These are phyloP conservation scores for Zophobas atratus DNA, from an alignment of 1,140 invertebrate genomes.

Conservation along the genomic window DNA sequence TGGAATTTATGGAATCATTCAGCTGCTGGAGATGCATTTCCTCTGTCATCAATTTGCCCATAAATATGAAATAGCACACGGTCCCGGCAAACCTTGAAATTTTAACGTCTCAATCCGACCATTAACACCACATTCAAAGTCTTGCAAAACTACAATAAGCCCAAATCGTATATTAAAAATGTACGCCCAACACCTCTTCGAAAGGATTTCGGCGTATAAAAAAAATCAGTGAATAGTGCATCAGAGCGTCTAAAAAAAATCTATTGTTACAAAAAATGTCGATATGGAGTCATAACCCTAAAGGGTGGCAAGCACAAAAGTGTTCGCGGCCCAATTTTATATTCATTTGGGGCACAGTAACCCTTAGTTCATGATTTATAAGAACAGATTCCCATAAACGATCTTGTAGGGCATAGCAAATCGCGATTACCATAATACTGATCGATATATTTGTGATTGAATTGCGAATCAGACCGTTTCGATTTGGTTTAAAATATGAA, in stretches of 20 bases:
- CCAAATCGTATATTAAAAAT: constrained; percentile 49
- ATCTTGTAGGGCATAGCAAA: constrained; percentile 43
- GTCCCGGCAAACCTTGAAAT: constrained; percentile 30
- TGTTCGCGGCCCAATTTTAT: constrained; percentile 43
- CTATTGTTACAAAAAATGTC: constrained; percentile 37
- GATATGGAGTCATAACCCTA: constrained; percentile 45
- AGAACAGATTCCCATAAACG: constrained; percentile 46
- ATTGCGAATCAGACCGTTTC: constrained; percentile 48
- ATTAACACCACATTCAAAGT: constrained; percentile 46
- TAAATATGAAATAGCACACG: constrained; percentile 41
- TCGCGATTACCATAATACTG: constrained; percentile 48
- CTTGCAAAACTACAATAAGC: constrained; percentile 31
- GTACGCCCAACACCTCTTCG: constrained; percentile 46
- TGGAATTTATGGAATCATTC: constrained; percentile 30
- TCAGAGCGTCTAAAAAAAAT: constrained; percentile 34
- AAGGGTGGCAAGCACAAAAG: constrained; percentile 39
- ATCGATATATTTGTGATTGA: constrained; percentile 49
- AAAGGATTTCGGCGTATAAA: constrained; percentile 38
- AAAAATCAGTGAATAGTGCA: constrained; percentile 38
- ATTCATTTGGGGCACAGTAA: constrained; percentile 45
- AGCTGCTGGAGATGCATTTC: constrained; percentile 38
- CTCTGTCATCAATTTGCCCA: constrained; percentile 37
- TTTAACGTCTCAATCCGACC: constrained; percentile 43
- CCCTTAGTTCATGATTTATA: constrained; percentile 43
- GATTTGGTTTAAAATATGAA: constrained; percentile 46